These are phyloP conservation scores for Anastatus disparis DNA, from an alignment of 1,140 invertebrate species.

Conservation along the genomic window DNA sequence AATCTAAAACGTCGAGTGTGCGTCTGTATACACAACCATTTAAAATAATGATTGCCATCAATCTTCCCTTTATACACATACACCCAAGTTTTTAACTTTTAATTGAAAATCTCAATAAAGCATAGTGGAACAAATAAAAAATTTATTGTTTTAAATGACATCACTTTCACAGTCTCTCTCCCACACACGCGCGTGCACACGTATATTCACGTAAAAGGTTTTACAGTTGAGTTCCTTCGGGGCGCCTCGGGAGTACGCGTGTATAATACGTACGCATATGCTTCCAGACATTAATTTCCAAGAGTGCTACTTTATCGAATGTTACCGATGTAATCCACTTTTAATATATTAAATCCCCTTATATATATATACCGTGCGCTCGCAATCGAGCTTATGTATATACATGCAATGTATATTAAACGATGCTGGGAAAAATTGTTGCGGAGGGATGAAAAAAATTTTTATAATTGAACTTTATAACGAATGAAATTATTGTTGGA, in stretches of 20 bases:
- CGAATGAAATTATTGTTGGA: no score
- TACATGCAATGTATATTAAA: no score
- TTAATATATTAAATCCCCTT: conserved; percentile 37
- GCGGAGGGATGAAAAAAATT: no score
- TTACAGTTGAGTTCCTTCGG: not conserved
- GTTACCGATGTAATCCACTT: conserved; percentile 41
- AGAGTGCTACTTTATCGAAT: conserved; percentile 41
- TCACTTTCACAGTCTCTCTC: not conserved
- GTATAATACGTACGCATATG: conserved; percentile 1
- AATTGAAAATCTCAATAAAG: conserved; percentile 20
- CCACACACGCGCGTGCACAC: not conserved
- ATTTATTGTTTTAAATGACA: not conserved
- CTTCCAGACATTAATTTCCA: conserved; percentile 38
- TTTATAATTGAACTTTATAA: no score
- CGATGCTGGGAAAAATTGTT: no score
- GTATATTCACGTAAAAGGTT: not conserved
- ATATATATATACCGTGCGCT: no score
- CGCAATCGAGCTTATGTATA: no score
- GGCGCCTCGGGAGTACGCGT: no score
- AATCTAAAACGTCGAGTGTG: no score
- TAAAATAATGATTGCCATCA: conserved; percentile 13
- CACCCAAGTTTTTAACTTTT: no score
- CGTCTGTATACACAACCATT: no score
- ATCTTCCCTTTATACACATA: no score
- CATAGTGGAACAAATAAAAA: not conserved